Evolutionary conservation across 2,113 vertebrate species (phyloP).

Genomic region (Scolopax mira): DNA sequence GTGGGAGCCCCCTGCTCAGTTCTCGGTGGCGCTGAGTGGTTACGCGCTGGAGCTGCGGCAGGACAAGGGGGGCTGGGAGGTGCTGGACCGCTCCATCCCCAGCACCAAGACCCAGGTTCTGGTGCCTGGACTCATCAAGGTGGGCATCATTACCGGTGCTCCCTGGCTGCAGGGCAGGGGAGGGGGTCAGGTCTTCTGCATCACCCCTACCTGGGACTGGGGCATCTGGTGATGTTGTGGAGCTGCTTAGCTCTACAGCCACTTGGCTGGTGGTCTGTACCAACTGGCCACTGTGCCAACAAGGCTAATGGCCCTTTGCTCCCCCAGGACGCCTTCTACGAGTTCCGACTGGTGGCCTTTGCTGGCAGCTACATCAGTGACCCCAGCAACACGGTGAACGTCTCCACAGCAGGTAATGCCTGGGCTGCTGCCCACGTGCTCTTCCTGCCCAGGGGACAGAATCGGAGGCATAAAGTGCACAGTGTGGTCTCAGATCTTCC

Average conservation of each 20-base stretch:
- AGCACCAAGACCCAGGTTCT: slow-evolving; percentile 82
- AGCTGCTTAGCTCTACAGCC: rapidly evolving
- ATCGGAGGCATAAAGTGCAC: rapidly evolving
- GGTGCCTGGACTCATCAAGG: slow-evolving; percentile 89
- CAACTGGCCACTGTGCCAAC: background rate
- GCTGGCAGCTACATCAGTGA: slow-evolving; percentile 85
- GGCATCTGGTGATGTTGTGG: background rate
- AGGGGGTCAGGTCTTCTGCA: too few species aligned
- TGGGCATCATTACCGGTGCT: background rate
- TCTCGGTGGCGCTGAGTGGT: slow-evolving; percentile 76
- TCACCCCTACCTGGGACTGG: background rate
- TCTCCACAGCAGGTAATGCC: slow-evolving; percentile 86
- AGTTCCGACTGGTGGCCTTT: slow-evolving; percentile 89
- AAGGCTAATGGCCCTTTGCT: background rate
- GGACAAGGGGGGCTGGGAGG: slow-evolving; percentile 84
- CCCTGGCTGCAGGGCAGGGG: background rate
- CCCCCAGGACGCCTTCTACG: slow-evolving; percentile 85
- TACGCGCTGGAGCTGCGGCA: slow-evolving; percentile 87
- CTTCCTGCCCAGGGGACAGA: background rate
- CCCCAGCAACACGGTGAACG: slow-evolving; percentile 86
- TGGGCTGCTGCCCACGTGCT: rapidly evolving
- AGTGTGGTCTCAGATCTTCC: background rate
- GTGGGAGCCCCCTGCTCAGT: slow-evolving; percentile 80
- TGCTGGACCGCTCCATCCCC: slow-evolving; percentile 80
- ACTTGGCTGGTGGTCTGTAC: background rate